phyloP scores from a whole-genome alignment of 1,140 invertebrate species.

The Macrotrachela quadricornifera region DNA sequence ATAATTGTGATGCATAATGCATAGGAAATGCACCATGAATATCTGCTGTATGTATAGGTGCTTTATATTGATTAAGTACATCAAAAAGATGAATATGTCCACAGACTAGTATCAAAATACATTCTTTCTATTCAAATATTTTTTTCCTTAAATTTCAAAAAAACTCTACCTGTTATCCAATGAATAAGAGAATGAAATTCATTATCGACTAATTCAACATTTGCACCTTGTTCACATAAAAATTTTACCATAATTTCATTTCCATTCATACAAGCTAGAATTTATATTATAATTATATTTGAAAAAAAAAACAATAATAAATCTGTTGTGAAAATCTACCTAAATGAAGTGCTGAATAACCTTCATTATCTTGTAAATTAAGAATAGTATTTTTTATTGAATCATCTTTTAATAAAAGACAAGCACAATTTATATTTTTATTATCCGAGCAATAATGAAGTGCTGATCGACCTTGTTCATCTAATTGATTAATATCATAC shows the following conservation, averaged over 20 bases:
- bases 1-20: constrained; percentile 91
- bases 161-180: constrained; percentile 69
- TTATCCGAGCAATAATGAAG: constrained; percentile 70
- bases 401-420: constrained; percentile 45
- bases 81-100: constrained; percentile 37
- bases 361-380: constrained; percentile 50
- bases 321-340: too few species aligned
- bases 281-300: too few species aligned
- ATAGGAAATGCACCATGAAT: constrained; percentile 77
- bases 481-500: constrained; percentile 33
- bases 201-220: constrained; percentile 65
- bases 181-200: constrained; percentile 87
- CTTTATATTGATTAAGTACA: constrained; percentile 56
- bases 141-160: constrained; percentile 57
- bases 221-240: constrained; percentile 37
- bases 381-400: constrained; percentile 26
- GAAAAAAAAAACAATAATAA: too few species aligned
- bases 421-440: constrained; percentile 32
- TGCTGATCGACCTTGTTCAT: constrained; percentile 59
- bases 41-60: constrained; percentile 59
- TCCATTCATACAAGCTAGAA: constrained; percentile 25
- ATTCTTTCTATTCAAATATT: constrained; percentile 40
- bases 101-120: too few species aligned
- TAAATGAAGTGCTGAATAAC: constrained; percentile 72
- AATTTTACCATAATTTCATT: constrained; percentile 22